Evolutionary conservation across 2,797 vertebrate species (phyloP).

Genomic region (Gorsachius magnificus): DNA sequence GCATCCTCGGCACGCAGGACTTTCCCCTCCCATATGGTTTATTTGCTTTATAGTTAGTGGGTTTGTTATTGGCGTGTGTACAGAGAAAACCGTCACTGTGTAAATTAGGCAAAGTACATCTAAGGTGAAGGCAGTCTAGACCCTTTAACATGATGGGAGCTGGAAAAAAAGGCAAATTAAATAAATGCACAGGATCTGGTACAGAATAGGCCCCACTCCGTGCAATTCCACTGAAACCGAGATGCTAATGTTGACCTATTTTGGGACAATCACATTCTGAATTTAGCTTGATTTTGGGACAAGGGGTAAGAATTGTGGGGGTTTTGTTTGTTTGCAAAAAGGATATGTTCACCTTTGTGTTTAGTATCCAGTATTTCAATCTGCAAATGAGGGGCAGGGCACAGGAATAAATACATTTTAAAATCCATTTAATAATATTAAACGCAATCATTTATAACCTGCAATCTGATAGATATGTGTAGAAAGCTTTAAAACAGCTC

Average conservation of each 20-base stretch:
- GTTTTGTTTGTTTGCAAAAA: neutral
- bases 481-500: neutral
- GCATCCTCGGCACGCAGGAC: neutral
- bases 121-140: neutral
- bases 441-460: neutral
- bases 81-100: neutral
- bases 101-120: neutral
- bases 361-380: neutral
- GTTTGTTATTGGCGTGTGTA: neutral
- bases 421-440: neutral
- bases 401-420: neutral
- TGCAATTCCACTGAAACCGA: neutral
- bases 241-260: rapidly evolving
- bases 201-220: rapidly evolving
- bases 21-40: neutral
- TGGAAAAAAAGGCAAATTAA: neutral
- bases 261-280: neutral
- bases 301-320: neutral
- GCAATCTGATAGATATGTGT: neutral
- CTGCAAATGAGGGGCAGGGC: neutral
- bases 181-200: rapidly evolving
- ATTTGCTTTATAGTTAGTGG: neutral
- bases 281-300: neutral
- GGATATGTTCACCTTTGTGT: neutral
- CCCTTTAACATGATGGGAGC: rapidly evolving